Base-by-base conservation (phyloP, 2,113 vertebrate species). In the Dolichotis patagonum region DNA sequence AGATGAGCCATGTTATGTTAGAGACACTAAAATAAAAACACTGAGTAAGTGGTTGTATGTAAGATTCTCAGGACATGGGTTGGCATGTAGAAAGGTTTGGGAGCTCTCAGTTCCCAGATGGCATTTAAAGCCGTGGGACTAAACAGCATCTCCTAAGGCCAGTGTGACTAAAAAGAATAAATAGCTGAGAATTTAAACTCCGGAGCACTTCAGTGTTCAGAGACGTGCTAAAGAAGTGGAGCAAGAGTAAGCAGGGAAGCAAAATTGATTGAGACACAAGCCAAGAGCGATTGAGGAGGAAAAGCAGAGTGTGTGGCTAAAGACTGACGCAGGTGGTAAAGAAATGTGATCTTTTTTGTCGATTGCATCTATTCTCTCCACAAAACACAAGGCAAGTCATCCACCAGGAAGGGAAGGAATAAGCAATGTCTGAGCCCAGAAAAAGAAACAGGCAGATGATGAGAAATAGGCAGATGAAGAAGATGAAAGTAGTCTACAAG, bases 361-460 rank as follows among this genome's bases (percentile, higher is more conserved):
- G 32, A n/a, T 56, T n/a, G 0, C 10, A 80, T 62, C 43, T 46
- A 81, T 91, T 77, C 81, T 88, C 84, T 85, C 63, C 67, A 49
- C 58, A 86, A 96, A 96, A 71, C 35, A 85, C 5, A 96, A 69
- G 12, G 26, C 71, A 93, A 22, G 56, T 41, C 43, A 91, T 81
- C 62, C 24, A 22, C 56, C 26, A 41, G 88, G 43, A 82, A 26
- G 16, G 67, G 14, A 69, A 35, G 58, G n/a, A 86, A 75, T 52
- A 87, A 93, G 26, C 35, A 58, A 11, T 85, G 38, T 94, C 71
- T 63, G 38, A n/a, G 14, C 32, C 2, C 38, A 26, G 22, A 46
- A 19, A 43, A 28, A 69, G 75, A 54, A 84, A 78, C n/a, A 58
- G n/a, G n/a, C n/a, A n/a, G 77, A 69, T 35, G 17, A 26, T 63